Percentiles rank a stretch among this genome's conserved stretches.
phyloP scores from a whole-genome alignment of 2,797 vertebrate genomes.

The Bovichtus diacanthus region DNA sequence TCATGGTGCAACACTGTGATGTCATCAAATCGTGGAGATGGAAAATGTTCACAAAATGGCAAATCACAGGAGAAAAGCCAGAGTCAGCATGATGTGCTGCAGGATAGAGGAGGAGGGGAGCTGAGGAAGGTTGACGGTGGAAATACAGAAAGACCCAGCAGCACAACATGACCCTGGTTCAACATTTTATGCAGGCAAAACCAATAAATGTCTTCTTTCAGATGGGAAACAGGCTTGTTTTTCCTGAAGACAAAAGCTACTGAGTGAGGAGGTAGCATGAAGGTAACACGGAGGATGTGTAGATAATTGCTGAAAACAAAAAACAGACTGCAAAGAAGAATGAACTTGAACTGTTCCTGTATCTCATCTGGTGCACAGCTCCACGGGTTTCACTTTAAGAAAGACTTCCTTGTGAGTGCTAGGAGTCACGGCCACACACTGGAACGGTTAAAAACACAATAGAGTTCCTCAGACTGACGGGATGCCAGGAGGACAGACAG shows the following conservation, averaged over 20 bases:
- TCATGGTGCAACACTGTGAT: conserved; percentile 44
- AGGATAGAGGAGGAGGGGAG: conserved; percentile 21
- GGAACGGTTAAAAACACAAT: conserved; percentile 58
- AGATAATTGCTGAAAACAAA: conserved; percentile 31
- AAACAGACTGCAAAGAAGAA: conserved; percentile 21
- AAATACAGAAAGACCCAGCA: conserved; percentile 52
- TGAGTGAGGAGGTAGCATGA: conserved; percentile 19
- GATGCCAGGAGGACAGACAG: conserved; percentile 40
- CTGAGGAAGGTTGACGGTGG: conserved; percentile 18
- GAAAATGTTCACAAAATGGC: conserved; percentile 67
- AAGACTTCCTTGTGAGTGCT: conserved; percentile 30
- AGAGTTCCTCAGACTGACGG: conserved; percentile 47
- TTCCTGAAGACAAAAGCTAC: conserved; percentile 26
- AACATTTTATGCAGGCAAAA: conserved; percentile 39
- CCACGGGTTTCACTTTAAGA: conserved; percentile 29
- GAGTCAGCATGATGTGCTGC: conserved; percentile 66
- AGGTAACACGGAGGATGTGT: conserved; percentile 18
- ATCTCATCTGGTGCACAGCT: not conserved
- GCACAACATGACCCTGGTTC: conserved; percentile 28
- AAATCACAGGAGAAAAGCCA: conserved; percentile 58
- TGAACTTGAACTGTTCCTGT: conserved; percentile 15
- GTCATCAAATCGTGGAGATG: conserved; percentile 56
- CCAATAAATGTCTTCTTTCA: conserved; percentile 14
- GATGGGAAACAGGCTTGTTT: conserved; percentile 56
- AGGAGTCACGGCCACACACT: conserved; percentile 13